These are phyloP conservation scores for Hydropotes inermis DNA, from an alignment of 2,113 vertebrate species.

Conservation along the genomic window DNA sequence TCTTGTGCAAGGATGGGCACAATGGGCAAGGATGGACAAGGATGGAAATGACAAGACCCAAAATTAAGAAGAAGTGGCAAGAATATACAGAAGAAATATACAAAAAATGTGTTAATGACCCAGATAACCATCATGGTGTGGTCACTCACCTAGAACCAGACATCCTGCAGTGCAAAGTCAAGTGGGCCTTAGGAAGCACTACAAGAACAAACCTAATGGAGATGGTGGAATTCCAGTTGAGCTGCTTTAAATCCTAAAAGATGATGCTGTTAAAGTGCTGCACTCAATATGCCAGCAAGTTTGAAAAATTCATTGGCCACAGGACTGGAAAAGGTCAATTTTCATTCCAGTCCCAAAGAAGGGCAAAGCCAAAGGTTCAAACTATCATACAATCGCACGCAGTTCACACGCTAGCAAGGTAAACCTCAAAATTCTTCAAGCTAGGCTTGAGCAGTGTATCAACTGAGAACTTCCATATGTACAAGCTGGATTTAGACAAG, in stretches of 20 bases:
- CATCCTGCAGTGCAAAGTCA: background rate
- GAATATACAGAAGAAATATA: background rate
- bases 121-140: background rate
- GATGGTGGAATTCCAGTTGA: background rate
- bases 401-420: background rate
- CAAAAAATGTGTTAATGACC: background rate
- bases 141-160: background rate
- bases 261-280: background rate
- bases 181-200: background rate
- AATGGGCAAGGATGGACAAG: background rate
- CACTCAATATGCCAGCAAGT: background rate
- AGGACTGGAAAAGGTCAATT: background rate
- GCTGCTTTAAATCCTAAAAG: background rate
- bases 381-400: background rate
- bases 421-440: background rate
- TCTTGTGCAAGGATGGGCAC: background rate
- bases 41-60: background rate
- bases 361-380: background rate
- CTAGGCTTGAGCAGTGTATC: background rate
- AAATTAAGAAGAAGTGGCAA: background rate
- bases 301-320: background rate
- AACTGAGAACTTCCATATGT: background rate
- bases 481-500: background rate
- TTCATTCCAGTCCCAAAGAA: background rate
- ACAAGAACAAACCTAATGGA: background rate